These are phyloP conservation scores for Lasiurus cinereus DNA, from an alignment of 2,113 vertebrate genomes.

Conservation along the genomic window DNA sequence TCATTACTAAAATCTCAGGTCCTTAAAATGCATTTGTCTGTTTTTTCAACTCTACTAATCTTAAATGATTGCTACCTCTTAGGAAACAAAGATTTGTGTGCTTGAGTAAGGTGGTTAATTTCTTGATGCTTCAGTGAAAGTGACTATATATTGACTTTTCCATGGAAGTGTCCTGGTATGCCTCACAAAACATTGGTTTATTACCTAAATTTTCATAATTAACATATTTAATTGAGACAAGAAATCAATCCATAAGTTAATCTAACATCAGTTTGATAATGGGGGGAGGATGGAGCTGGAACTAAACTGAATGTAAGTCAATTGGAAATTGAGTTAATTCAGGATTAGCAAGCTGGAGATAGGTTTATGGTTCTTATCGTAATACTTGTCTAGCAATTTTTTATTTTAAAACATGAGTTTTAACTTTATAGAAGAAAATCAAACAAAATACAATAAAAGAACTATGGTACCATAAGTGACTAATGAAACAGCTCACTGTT, in stretches of 20 bases:
- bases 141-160: not conserved
- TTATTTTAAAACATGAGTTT: slow-evolving; percentile 1
- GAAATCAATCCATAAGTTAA: not conserved
- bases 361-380: not conserved
- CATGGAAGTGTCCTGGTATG: not conserved
- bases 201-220: not conserved
- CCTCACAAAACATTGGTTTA: not conserved
- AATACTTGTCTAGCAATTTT: not conserved
- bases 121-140: slow-evolving; percentile 11
- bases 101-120: slow-evolving; percentile 19
- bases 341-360: not conserved
- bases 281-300: not conserved
- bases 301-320: not conserved
- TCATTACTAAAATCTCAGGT: not conserved
- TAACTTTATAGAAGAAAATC: not conserved
- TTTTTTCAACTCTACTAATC: not conserved
- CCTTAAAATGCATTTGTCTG: not conserved
- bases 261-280: not conserved
- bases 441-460: not conserved
- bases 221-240: not conserved
- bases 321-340: not conserved
- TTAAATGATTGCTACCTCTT: not conserved
- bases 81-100: not conserved
- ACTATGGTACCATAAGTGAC: not conserved
- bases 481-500: not conserved